Base-by-base conservation (phyloP, 2,888 invertebrate genomes). In the Darwinula stevensoni region DNA sequence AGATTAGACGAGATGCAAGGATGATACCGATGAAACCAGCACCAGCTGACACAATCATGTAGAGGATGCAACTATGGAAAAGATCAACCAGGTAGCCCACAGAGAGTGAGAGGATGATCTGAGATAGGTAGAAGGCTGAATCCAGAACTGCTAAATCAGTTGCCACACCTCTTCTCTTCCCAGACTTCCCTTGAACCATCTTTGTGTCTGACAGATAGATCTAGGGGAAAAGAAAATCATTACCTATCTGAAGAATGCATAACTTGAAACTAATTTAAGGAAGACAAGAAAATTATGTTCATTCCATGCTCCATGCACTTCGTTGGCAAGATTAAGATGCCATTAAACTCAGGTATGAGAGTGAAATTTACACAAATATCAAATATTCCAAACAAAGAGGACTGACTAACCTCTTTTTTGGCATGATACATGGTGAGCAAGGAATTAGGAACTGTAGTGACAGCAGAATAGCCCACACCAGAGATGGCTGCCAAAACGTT, bases 1-100 rank as follows among this genome's bases (percentile, higher is more conserved):
- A 42, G 42, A 26, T 41, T 36, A 5, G 42, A 39, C 15, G 33
- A 36, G 5, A 37, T 36, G 39, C 37, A 30, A 38, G 41, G 29
- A 38, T 40, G 33, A 46, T 46, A 3, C 53, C 43, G 5, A 52
- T 34, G 14, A 47, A 17, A 2, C 52, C 53, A 40, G 51, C 45
- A 3, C 43, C 33, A 3, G 49, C 49, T n/a, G 55, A 48, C 13
- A 48, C 47, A 15, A 50, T 44, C 41, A 56, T 52, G 41, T 55
- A 56, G 3, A 49, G 43, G 9, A 47, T 35, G 2, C 52, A 48
- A 1, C 49, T 47, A 30, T 50, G 51, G 0, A 51, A 48, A 31
- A 48, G 36, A 35, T 55, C 49, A 3, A 54, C 55, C 11, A 56
- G 40, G 32, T 49, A 47, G 14, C 56, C 55, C 47, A 55, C 49